phyloP scores from a whole-genome alignment of 2,888 invertebrate genomes.

The Erebia palarica region DNA sequence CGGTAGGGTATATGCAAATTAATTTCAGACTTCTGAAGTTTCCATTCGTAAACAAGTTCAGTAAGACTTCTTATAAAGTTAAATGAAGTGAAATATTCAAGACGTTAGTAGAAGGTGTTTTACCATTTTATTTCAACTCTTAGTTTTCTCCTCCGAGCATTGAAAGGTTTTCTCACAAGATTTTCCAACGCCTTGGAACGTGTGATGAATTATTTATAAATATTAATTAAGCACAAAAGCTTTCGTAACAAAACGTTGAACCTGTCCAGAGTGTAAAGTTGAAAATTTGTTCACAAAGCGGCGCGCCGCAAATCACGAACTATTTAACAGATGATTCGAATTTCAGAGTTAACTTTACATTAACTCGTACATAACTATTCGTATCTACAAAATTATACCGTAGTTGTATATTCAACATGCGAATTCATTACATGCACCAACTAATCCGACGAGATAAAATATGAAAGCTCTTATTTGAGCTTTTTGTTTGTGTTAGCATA shows the following conservation, averaged over 20 bases:
- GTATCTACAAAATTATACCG: neutral
- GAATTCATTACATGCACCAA: neutral
- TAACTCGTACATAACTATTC: neutral
- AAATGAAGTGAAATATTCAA: too few species aligned
- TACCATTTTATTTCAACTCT: neutral
- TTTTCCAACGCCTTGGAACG: neutral
- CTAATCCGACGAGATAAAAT: neutral
- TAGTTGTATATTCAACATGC: neutral
- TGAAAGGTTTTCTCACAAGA: neutral
- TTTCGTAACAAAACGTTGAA: neutral
- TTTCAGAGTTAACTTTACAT: neutral
- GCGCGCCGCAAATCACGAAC: neutral
- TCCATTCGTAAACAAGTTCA: too few species aligned
- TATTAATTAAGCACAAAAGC: conserved; percentile 17
- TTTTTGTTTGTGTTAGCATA: too few species aligned
- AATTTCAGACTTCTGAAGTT: too few species aligned
- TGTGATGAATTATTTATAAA: conserved; percentile 6
- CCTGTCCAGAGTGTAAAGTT: neutral
- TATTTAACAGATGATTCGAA: neutral
- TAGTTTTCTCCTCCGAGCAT: neutral
- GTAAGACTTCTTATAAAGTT: too few species aligned
- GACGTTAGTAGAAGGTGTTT: neutral
- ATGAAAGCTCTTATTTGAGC: neutral
- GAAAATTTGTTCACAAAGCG: neutral
- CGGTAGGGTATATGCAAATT: too few species aligned